A percentile compares a stretch with the other conserved stretches of the same genome.
phyloP scores from a whole-genome alignment of 2,888 invertebrate species.

The Blera fallax region DNA sequence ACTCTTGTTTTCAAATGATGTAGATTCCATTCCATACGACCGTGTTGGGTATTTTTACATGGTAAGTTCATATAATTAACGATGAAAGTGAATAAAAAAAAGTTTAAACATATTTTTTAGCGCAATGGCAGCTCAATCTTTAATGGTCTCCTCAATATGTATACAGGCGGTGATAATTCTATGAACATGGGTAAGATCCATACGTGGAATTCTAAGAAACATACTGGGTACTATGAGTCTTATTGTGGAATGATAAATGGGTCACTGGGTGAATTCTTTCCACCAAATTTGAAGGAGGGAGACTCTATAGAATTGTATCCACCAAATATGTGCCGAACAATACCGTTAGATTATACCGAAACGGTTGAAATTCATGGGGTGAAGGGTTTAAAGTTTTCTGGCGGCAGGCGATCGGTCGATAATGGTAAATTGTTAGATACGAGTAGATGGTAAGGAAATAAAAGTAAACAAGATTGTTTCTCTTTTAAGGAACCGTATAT shows the following conservation, averaged over 20 bases:
- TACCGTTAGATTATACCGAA: conserved; percentile 85
- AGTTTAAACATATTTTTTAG: conserved; percentile 82
- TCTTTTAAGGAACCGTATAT: conserved; percentile 83
- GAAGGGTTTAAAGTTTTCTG: conserved; percentile 86
- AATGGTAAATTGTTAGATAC: conserved; percentile 83
- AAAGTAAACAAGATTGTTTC: background rate
- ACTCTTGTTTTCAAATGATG: conserved; percentile 82
- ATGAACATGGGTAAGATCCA: conserved; percentile 86
- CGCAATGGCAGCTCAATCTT: conserved; percentile 88
- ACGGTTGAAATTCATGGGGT: conserved; percentile 85
- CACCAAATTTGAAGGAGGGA: conserved; percentile 85
- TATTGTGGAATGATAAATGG: conserved; percentile 86
- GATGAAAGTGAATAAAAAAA: background rate
- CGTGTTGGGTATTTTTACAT: conserved; percentile 92
- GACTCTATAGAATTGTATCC: conserved; percentile 86
- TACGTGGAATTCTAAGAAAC: conserved; percentile 87
- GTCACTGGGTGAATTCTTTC: conserved; percentile 91
- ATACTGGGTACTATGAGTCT: conserved; percentile 82
- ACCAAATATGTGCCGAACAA: conserved; percentile 89
- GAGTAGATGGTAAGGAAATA: background rate
- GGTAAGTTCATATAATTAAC: conserved; percentile 82
- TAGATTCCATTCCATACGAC: conserved; percentile 85
- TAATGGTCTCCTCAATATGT: conserved; percentile 90
- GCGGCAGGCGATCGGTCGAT: conserved; percentile 86
- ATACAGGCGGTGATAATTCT: conserved; percentile 86